These are phyloP conservation scores for Hipposideros armiger DNA, from an alignment of 2,113 vertebrate species.

Conservation along the genomic window DNA sequence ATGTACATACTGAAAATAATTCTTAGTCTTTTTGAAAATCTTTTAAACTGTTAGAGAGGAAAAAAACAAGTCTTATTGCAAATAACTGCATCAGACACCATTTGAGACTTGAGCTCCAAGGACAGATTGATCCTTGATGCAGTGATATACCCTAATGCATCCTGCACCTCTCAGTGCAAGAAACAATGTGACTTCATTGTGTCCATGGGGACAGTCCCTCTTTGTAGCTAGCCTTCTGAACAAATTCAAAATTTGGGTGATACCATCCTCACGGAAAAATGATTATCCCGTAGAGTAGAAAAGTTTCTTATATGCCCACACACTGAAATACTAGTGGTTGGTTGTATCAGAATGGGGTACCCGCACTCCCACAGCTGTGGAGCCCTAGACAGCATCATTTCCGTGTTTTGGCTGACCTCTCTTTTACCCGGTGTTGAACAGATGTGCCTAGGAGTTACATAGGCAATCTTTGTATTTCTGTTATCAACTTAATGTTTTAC, in stretches of 20 bases:
- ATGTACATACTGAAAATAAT: slow-evolving; percentile 5
- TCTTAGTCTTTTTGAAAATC: neutral
- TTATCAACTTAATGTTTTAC: neutral
- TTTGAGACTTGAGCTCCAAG: neutral
- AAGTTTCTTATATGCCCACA: neutral
- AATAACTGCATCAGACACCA: neutral
- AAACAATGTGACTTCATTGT: neutral
- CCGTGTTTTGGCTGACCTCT: neutral
- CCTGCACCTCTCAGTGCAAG: neutral
- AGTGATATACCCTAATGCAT: neutral
- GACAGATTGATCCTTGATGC: neutral
- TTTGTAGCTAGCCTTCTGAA: neutral
- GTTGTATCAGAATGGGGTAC: neutral
- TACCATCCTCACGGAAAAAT: neutral
- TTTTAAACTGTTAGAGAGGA: neutral
- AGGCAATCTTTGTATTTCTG: neutral
- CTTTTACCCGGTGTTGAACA: neutral
- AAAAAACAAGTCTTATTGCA: neutral
- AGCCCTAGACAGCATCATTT: neutral
- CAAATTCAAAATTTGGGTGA: neutral
- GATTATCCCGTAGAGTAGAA: neutral
- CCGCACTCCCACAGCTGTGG: neutral
- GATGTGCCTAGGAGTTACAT: neutral
- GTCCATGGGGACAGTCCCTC: neutral
- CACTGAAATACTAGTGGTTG: neutral